phyloP scores from a whole-genome alignment of 1,140 invertebrate genomes.

The Ganaspis sp. region DNA sequence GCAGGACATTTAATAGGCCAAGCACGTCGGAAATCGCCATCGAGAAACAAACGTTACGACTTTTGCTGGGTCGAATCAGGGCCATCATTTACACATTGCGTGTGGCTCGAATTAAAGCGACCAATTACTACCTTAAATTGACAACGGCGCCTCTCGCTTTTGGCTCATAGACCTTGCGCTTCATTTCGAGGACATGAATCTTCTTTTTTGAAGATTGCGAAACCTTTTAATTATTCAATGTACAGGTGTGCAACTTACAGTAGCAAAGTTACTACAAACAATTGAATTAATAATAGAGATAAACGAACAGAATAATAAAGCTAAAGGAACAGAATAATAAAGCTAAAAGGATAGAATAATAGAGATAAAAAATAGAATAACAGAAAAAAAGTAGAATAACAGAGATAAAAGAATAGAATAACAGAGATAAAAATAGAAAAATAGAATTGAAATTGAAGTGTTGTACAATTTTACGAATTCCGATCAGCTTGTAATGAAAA shows the following conservation, averaged over 20 bases:
- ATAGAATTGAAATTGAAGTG: neutral
- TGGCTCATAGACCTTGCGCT: constrained; percentile 6
- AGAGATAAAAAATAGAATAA: too few relatives aligned
- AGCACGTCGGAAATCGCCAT: constrained; percentile 67
- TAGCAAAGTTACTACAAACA: too few relatives aligned
- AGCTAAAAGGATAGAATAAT: too few relatives aligned
- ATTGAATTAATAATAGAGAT: too few relatives aligned
- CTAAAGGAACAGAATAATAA: too few relatives aligned
- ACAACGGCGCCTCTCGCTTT: neutral
- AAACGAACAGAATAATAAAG: too few relatives aligned
- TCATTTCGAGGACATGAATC: neutral
- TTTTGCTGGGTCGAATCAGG: constrained; percentile 60
- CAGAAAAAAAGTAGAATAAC: too few relatives aligned
- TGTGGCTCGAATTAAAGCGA: constrained; percentile 65
- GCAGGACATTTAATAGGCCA: constrained; percentile 57
- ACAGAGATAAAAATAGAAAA: neutral
- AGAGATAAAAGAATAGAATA: too few relatives aligned
- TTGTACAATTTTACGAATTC: neutral
- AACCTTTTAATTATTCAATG: neutral
- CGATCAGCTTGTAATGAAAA: neutral
- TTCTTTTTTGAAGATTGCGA: neutral
- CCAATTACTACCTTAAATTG: constrained; percentile 61
- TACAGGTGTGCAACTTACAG: too few relatives aligned
- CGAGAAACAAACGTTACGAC: constrained; percentile 56
- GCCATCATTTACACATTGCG: constrained; percentile 56